Base-by-base conservation (phyloP, 2,797 vertebrate genomes). In the Peromyscus melanophrys region DNA sequence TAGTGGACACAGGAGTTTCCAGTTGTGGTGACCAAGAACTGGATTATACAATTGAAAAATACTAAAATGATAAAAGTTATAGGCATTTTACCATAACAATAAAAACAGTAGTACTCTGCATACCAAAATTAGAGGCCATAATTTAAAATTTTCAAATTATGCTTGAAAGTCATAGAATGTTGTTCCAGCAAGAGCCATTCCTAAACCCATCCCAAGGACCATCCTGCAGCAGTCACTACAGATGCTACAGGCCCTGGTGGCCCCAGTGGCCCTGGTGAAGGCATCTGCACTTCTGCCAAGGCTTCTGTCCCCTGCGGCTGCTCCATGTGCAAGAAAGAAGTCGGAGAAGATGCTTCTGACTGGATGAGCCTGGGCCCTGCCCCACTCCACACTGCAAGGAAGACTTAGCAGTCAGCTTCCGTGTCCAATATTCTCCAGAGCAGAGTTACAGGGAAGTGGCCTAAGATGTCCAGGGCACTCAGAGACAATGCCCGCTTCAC, bases 171-270 rank as follows among this genome's bases (percentile, higher is more conserved):
- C 0, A 0, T 21, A 75, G 71, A 55, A 17, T 16, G 2, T 11
- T 9, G 29, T 16, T 43, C 10, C 13, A n/a, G 12, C 57, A 1
- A 40, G 25, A 76, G 17, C 16, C n/a, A 10, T 73, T 37, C 69
- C 69, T 2, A 6, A 4, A 21, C 7, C 21, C 8, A 0, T 0
- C 37, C 57, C 25, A 31, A 43, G 17, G n/a, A 85, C 17, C 0
- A 3, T 40, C 55, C 10, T 1, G 0, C 14, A 19, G 10, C 4
- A n/a, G n/a, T 40, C 37, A 19, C 29, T 12, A 3, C 10, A 63
- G 86, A 40, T 8, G 4, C 1, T 29, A 11, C 10, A 11, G 10
- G 40, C n/a, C 11, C 73, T 29, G 34, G 27, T 49, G 14, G 2
- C n/a, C n/a, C 57, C 10, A n/a, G n/a, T 40, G 25, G 23, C 37